Conservation (phyloP, 2,888 invertebrate genomes). For the Coelinius sp. region DNA sequence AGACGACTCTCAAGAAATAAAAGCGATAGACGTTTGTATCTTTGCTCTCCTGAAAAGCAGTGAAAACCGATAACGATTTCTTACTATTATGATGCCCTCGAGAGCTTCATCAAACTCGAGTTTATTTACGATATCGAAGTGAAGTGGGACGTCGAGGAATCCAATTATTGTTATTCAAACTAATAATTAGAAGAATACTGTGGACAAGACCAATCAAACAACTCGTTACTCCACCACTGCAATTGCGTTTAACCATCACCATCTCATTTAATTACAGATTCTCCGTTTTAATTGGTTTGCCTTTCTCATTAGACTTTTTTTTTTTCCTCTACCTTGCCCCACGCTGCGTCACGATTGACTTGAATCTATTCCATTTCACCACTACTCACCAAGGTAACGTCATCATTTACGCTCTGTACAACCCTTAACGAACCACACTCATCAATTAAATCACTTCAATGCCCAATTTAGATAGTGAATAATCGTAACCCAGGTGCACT, state of each 20-base stretch:
- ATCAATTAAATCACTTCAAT: conserved; percentile 52
- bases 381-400: background rate
- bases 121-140: background rate
- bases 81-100: conserved; percentile 29
- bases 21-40: conserved; percentile 27
- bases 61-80: conserved; percentile 35
- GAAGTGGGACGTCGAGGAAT: conserved; percentile 22
- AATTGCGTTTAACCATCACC: conserved; percentile 51
- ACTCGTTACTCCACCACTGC: conserved; percentile 26
- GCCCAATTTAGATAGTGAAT: conserved; percentile 20
- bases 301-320: conserved; percentile 55
- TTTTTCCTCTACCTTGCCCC: background rate
- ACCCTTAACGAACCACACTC: conserved; percentile 50
- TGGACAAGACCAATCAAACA: conserved; percentile 36
- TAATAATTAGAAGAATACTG: conserved; percentile 60
- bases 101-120: background rate
- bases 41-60: conserved; percentile 24
- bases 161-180: conserved; percentile 53
- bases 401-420: conserved; percentile 20
- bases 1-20: background rate
- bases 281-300: conserved; percentile 60
- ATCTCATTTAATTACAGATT: conserved; percentile 57
- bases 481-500: conserved; percentile 14
- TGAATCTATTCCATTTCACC: background rate
- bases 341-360: background rate